Base-by-base conservation (phyloP, 2,888 invertebrate genomes). In the Syrphus vitripennis region DNA sequence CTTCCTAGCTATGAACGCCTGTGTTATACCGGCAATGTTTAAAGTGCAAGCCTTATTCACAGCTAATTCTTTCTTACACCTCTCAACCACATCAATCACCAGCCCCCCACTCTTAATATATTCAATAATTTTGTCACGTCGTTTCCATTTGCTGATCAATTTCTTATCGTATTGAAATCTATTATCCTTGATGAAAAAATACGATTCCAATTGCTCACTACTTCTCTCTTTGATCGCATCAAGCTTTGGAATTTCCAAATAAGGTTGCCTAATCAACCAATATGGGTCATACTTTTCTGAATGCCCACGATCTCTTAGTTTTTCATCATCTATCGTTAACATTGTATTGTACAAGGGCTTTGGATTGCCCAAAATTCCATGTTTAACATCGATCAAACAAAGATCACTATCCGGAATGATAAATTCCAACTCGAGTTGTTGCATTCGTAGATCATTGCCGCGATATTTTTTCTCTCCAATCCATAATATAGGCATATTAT, bases 1-100 rank as follows among this genome's bases (percentile, higher is more conserved):
- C 19, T 50, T 48, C 26, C 19, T 65, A 7, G 31, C 29, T 2
- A 48, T n/a, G 3, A 61, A 59, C 0, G 70, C 76, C 7, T 55
- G 14, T 0, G 67, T 67, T 45, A 72, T 67, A 4, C 14, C 16
- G 4, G n/a, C 14, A 10, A 76, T 45, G 29, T 65, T 45, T 1
- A 45, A 19, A 12, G 0, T 57, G 1, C 31, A 12, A 0, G 19
- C 10, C 71, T 96, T 96, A 16, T 26, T 63, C 7, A 6, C 4
- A 24, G 67, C 93, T 94, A 95, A 90, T 96, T 96, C 92, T 94
- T 95, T 69, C 21, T 69, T 81, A 29, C 72, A 77, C 29, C 59
- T 72, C 37, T 77, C 59, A 0, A 82, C 19, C 1, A 90, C 69
- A 69, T 88, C 88, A 4, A 89, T 88, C 3, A 90, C 77, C 19